Evolutionary conservation across 2,888 invertebrate genomes (phyloP).

Genomic region (Tenthredo amoena): DNA sequence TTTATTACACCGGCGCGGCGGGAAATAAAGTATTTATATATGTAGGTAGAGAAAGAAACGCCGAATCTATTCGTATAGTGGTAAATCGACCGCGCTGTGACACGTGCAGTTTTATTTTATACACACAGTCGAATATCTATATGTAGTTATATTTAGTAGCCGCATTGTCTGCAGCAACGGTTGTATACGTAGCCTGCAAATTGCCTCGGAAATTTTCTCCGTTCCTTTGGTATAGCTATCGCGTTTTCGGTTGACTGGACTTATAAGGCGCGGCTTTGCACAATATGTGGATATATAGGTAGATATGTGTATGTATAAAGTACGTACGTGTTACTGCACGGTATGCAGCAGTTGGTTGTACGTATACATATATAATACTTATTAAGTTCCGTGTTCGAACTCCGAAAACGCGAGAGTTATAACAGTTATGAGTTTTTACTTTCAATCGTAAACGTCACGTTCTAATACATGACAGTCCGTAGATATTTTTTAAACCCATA

Average conservation of each 20-base stretch:
- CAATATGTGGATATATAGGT: slow-evolving; percentile 5
- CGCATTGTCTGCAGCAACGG: slow-evolving; percentile 22
- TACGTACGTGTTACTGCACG: background rate
- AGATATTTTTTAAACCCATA: background rate
- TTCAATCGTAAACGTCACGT: slow-evolving; percentile 35
- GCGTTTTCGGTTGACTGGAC: slow-evolving; percentile 46
- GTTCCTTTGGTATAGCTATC: slow-evolving; percentile 30
- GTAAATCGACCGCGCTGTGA: background rate
- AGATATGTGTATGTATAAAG: background rate
- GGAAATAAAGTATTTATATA: background rate
- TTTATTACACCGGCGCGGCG: background rate
- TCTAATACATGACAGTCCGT: background rate
- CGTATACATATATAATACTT: background rate
- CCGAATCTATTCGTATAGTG: background rate
- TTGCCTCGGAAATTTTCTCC: slow-evolving; percentile 37
- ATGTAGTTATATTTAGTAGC: background rate
- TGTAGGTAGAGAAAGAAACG: background rate
- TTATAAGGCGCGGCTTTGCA: slow-evolving; percentile 39
- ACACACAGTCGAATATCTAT: background rate
- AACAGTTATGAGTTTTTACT: slow-evolving; percentile 15
- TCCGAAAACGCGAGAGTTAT: background rate
- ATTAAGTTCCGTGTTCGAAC: background rate
- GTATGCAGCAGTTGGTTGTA: slow-evolving; percentile 5
- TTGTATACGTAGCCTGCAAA: slow-evolving; percentile 5
- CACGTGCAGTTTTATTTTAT: slow-evolving; percentile 7